Base-by-base conservation (phyloP, 2,113 vertebrate species). In the Pterophyllum scalare region DNA sequence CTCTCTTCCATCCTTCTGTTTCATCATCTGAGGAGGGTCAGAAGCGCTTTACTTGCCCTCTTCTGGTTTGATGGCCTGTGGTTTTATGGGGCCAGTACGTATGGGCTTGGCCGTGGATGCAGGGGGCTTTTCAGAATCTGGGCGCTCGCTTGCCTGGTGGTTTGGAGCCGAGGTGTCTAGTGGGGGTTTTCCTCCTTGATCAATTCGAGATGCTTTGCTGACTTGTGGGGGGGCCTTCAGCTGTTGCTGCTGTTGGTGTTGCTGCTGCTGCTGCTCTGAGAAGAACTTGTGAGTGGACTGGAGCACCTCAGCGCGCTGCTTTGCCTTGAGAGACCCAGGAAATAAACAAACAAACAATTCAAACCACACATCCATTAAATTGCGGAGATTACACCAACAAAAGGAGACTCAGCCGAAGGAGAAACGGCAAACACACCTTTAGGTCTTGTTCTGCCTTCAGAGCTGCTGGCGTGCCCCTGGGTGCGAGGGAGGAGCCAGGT, bases 231-330 rank as follows among this genome's bases (percentile, higher is more conserved):
- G 92, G 59, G 97, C 95, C 92, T 99, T 99, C 94, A 96, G 91
- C 59, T 94, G 97, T 83, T 95, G 95, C 88, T 98, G 91, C 72
- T 94, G 92, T 58, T 98, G n/a, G n/a, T 94, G 97, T 83, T 95
- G 95, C 88, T 98, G 91, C 72, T 94, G 92, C 59, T 98, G 98
- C 79, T 99, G 98, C 90, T 99, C 97, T 35, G 97, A 98, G 94
- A 99, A 99, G 96, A 99, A 99, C 86, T 97, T 97, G 65, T 99
- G 98, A 59, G 98, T 99, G 79, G 98, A 98, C 94, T 99, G 98
- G 77, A 99, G 97, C 85, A 99, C 98, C 95, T 99, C 98, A 81
- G 98, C 98, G 94, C 98, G 97, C 95, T 99, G 98, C 92, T 99
- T 99, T 84, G 98, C 98, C 98, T 99, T 90, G 1, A 83, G 84